phyloP scores from a whole-genome alignment of 1,140 invertebrate species.

The Cotesia typhae region DNA sequence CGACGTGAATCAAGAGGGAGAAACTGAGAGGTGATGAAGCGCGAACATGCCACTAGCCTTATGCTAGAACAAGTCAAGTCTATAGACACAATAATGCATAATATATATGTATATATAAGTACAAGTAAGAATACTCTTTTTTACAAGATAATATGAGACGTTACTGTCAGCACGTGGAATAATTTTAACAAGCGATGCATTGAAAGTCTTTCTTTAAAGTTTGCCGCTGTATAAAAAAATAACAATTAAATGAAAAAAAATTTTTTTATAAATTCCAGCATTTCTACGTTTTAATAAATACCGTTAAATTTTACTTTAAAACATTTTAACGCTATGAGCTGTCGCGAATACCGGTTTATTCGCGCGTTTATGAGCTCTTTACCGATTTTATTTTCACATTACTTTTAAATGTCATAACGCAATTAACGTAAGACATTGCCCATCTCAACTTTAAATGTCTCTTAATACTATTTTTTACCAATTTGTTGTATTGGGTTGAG shows the following conservation, averaged over 20 bases:
- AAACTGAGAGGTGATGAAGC: neutral
- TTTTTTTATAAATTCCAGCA: neutral
- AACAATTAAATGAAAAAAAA: slow-evolving; percentile 20
- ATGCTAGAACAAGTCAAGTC: no score
- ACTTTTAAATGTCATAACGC: slow-evolving; percentile 14
- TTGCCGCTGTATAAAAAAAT: neutral
- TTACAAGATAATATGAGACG: neutral
- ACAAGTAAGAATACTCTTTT: neutral
- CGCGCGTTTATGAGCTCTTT: slow-evolving; percentile 14
- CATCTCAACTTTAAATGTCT: slow-evolving; percentile 6
- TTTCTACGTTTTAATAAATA: slow-evolving; percentile 32
- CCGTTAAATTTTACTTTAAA: slow-evolving; percentile 41
- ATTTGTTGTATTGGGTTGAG: neutral
- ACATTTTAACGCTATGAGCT: slow-evolving; percentile 23
- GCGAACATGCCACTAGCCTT: no score
- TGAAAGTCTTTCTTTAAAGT: neutral
- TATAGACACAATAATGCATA: no score
- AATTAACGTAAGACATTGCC: neutral
- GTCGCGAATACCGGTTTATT: slow-evolving; percentile 36
- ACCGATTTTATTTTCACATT: neutral
- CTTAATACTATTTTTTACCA: neutral
- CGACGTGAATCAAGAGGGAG: neutral
- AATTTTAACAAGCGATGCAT: slow-evolving; percentile 33
- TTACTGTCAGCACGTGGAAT: slow-evolving; percentile 32
- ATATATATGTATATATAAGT: no score